phyloP scores from a whole-genome alignment of 2,797 vertebrate species.

The Malurus splendens region DNA sequence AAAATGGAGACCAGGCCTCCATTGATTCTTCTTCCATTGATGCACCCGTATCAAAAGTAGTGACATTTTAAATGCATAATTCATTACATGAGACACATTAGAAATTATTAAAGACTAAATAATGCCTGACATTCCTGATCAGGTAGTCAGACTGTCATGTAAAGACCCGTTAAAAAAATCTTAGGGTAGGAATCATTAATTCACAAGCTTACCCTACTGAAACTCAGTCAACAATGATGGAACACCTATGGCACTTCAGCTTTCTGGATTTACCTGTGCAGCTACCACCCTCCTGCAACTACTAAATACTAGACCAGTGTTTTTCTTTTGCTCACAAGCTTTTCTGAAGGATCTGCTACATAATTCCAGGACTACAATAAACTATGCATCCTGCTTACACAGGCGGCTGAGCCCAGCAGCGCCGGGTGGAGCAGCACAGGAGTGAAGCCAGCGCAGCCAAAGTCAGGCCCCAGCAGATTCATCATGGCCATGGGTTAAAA shows the following conservation, averaged over 20 bases:
- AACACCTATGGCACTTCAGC: not conserved
- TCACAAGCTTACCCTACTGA: not conserved
- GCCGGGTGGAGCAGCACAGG: accelerated
- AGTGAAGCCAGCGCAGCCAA: accelerated
- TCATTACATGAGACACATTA: not conserved
- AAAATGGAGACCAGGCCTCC: not conserved
- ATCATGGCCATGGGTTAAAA: accelerated
- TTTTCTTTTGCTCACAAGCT: not conserved
- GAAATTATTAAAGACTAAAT: not conserved
- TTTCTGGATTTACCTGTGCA: not conserved
- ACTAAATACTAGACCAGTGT: not conserved
- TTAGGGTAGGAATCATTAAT: not conserved
- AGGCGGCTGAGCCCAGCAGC: not conserved
- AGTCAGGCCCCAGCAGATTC: not conserved
- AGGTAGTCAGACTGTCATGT: not conserved
- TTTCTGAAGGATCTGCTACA: not conserved
- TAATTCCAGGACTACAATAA: not conserved
- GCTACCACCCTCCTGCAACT: not conserved
- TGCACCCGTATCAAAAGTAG: not conserved
- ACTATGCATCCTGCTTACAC: not conserved
- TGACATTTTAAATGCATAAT: not conserved
- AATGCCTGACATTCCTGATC: not conserved
- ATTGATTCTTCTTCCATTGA: not conserved
- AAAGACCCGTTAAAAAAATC: not conserved
- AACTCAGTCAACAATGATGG: not conserved